Evolutionary conservation across 2,888 invertebrate genomes (phyloP), one percentile per base, ranked within the genome.

Genomic region (Lasioglossum calceatum): DNA sequence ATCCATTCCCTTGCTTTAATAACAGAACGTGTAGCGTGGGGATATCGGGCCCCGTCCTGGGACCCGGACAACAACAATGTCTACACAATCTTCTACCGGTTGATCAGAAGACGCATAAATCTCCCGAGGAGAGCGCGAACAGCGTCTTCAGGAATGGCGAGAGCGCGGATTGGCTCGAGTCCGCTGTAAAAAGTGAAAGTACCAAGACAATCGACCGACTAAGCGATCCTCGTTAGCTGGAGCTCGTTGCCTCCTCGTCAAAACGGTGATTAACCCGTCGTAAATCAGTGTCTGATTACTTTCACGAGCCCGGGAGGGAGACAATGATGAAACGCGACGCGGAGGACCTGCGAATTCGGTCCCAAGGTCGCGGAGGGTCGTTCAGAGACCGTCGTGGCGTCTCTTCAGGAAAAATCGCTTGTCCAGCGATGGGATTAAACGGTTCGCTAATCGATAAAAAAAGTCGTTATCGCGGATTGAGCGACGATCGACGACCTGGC

Each of bases 201-300:
- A n/a, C 39, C 70, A 70, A 70, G 70, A 70, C 36, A 70, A 70
- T 39, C 70, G 39, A 67, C 19, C 67, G 36, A 19, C 32, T 67
- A 32, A 67, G 36, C 42, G 39, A n/a, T 39, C 19, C 42, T 70
- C 39, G 23, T 70, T 16, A 39, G 23, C 44, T 2, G n/a, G 77
- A 81, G 79, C 77, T 8, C 50, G 79, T 87, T 81, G 77, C 82
- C 77, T 79, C 73, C 77, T 73, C 61, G 50, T 44, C 27, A n/a
- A 42, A 71, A 50, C 44, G 39, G 32, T 54, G 67, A 74, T 80
- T 50, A 54, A 47, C 61, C 61, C 19, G 71, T 36, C 79, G 58
- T 23, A n/a, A n/a, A 73, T 58, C 19, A 58, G 12, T 71, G 58
- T 61, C 58, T 14, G 54, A 42, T 14, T 50, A 32, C 47, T 44